Evolutionary conservation across 2,888 invertebrate genomes (phyloP).

Genomic region (Nomada ruficornis): DNA sequence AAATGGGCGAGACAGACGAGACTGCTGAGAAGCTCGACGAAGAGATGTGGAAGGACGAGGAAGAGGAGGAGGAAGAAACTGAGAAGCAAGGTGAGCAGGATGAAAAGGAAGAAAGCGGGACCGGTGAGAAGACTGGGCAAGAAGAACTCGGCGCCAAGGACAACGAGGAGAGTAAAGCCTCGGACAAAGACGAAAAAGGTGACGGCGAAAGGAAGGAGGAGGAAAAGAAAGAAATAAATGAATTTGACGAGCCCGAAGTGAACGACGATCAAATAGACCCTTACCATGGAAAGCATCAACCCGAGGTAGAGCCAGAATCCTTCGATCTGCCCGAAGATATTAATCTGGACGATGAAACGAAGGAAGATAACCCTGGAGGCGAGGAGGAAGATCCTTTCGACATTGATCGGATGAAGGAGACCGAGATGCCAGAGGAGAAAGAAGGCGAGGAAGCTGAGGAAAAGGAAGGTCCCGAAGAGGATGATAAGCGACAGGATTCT

Average conservation of each 20-base stretch:
- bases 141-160: slow-evolving; percentile 83
- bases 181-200: slow-evolving; percentile 79
- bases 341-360: slow-evolving; percentile 91
- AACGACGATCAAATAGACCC: slow-evolving; percentile 94
- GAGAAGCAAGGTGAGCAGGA: slow-evolving; percentile 85
- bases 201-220: slow-evolving; percentile 82
- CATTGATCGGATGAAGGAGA: slow-evolving; percentile 91
- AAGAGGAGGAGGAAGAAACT: slow-evolving; percentile 88
- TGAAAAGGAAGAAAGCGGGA: slow-evolving; percentile 84
- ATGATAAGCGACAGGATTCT: slow-evolving; percentile 84
- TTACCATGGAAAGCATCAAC: slow-evolving; percentile 92
- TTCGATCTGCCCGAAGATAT: slow-evolving; percentile 95
- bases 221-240: slow-evolving; percentile 90
- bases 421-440: slow-evolving; percentile 77
- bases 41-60: slow-evolving; percentile 94
- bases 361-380: slow-evolving; percentile 86
- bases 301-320: slow-evolving; percentile 92
- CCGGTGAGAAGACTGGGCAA: slow-evolving; percentile 85
- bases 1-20: slow-evolving; percentile 97
- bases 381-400: slow-evolving; percentile 95
- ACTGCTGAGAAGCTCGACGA: slow-evolving; percentile 93
- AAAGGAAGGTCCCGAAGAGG: slow-evolving; percentile 82
- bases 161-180: slow-evolving; percentile 86
- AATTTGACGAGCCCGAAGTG: slow-evolving; percentile 92
- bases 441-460: slow-evolving; percentile 81